Evolutionary conservation across 2,888 invertebrate species (phyloP).

Genomic region (Lamproptera curius): DNA sequence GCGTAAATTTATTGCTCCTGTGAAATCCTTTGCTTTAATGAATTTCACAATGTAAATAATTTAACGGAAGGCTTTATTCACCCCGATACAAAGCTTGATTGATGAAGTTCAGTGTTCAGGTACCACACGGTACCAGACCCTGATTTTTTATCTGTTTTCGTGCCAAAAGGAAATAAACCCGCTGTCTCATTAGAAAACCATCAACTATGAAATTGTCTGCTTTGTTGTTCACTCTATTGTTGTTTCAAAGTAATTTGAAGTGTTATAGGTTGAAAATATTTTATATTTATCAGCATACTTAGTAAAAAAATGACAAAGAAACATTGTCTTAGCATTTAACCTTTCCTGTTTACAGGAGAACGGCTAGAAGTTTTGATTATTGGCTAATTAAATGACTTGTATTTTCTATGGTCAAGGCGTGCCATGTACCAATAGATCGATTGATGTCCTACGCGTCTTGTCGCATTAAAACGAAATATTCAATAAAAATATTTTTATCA

Average conservation of each 20-base stretch:
- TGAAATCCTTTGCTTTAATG: not conserved
- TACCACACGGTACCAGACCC: conserved; percentile 26
- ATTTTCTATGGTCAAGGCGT: no score
- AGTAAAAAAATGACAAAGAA: not conserved
- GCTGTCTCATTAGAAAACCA: conserved; percentile 19
- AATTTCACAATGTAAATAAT: conserved; percentile 10
- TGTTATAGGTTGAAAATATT: not conserved
- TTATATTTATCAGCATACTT: not conserved
- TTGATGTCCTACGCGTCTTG: no score
- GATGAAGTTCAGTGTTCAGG: conserved; percentile 21
- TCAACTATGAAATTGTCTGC: conserved; percentile 10
- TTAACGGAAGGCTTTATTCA: conserved; percentile 17
- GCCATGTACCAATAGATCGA: no score
- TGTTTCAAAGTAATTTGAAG: no score
- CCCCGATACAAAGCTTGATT: conserved; percentile 24
- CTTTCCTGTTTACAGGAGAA: no score
- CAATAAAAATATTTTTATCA: no score
- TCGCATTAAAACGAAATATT: no score
- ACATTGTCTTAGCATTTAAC: no score
- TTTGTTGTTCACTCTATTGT: not conserved
- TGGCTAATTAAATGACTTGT: no score
- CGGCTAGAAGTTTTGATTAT: no score
- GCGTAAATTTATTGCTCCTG: no score
- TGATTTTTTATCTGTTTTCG: conserved; percentile 22
- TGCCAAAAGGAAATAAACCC: conserved; percentile 13